phyloP scores from a whole-genome alignment of 2,113 vertebrate species.

The Geothlypis trichas region DNA sequence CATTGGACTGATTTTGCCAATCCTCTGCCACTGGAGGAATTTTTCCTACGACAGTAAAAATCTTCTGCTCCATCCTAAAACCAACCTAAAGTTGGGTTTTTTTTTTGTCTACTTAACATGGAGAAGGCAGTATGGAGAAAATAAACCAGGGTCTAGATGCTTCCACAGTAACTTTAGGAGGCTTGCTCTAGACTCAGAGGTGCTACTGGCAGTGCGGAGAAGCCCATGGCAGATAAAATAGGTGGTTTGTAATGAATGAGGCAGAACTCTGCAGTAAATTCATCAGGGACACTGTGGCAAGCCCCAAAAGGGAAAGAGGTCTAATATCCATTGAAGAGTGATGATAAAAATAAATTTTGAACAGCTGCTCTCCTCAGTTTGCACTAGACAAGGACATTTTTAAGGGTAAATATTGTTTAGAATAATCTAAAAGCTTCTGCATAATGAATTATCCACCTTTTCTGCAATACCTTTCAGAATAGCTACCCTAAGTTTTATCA shows the following conservation, averaged over 20 bases:
- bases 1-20: not conserved
- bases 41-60: not conserved
- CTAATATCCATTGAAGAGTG: not conserved
- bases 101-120: not conserved
- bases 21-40: not conserved
- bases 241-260: not conserved
- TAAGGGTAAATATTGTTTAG: constrained; percentile 21
- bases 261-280: not conserved
- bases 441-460: not conserved
- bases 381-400: constrained; percentile 25
- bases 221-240: not conserved
- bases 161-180: not conserved
- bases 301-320: constrained; percentile 14
- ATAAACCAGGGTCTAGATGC: not conserved
- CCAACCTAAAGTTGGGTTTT: not conserved
- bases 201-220: not conserved
- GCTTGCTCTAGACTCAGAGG: not conserved
- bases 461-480: not conserved
- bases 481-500: not conserved
- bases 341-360: constrained; percentile 55
- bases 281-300: not conserved
- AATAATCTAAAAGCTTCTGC: not conserved
- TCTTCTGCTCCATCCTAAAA: not conserved
- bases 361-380: constrained; percentile 41
- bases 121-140: not conserved